Base-by-base conservation (phyloP, 2,888 invertebrate species). In the Polydrusus tereticollis region DNA sequence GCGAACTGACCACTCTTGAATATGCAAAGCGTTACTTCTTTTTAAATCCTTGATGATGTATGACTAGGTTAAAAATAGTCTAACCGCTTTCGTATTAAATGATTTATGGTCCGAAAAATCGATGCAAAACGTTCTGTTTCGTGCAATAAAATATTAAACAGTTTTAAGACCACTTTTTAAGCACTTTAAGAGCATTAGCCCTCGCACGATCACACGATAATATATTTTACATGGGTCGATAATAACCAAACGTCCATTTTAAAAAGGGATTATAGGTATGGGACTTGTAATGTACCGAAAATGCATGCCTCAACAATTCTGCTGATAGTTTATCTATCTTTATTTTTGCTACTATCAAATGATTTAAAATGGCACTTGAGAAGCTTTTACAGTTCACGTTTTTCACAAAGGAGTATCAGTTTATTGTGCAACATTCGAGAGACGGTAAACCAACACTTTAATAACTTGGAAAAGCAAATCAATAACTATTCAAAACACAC, bases 101-200 rank as follows among this genome's bases (percentile, higher is more conserved):
- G 52, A 55, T 55, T 55, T 33, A 55, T 55, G 8, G 26, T 55
- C 52, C 10, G 45, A 55, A 55, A 55, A 47, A 55, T 55, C 52
- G 18, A 55, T 55, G 29, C 10, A n/a, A 29, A 55, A 55, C 52
- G 52, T n/a, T 55, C 29, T 23, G 16, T 55, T 18, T 55, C 52
- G 52, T 55, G 52, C 52, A 8, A 29, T 55, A 16, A 55, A 55
- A 55, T 55, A 55, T 55, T 55, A 55, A 55, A 18, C 5, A 16
- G 29, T 18, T 16, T 10, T 2, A 52, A 29, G 29, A 55, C 29
- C 4, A 55, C 5, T 52, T 52, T 52, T 52, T 52, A 52, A 52
- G 52, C 29, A 26, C 29, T 55, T 55, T 55, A 18, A 29, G 33
- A 55, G 29, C 29, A 55, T 55, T 55, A 29, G 14, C 29, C 16